Evolutionary conservation across 2,113 vertebrate species (phyloP).

Genomic region (Dendropsophus ebraccatus): DNA sequence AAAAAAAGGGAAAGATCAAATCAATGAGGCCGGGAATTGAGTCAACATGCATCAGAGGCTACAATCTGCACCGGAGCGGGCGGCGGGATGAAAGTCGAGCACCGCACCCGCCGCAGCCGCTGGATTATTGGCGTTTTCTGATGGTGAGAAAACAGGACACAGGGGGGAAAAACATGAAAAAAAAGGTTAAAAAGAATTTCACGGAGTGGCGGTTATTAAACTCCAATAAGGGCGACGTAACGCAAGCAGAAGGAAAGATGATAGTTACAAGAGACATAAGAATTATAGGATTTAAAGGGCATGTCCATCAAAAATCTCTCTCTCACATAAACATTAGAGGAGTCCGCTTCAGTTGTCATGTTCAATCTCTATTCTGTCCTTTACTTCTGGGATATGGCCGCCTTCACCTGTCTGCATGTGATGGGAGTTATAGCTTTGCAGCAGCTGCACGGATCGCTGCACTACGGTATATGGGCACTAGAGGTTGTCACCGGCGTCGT

Average conservation of each 20-base stretch:
- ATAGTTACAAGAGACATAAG: background rate
- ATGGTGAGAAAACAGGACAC: conserved; percentile 32
- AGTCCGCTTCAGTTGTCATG: no score
- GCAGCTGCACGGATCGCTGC: no score
- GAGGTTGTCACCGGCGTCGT: no score
- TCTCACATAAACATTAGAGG: no score
- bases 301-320: background rate
- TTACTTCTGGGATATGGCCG: no score
- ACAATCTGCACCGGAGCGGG: conserved; percentile 56
- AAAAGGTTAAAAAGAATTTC: background rate
- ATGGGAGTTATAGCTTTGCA: no score
- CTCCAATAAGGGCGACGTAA: background rate
- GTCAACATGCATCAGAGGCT: conserved; percentile 50
- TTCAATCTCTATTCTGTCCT: no score
- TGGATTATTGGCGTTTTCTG: conserved; percentile 37
- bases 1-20: conserved; percentile 54
- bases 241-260: no score
- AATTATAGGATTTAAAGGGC: background rate
- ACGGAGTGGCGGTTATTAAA: background rate
- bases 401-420: no score
- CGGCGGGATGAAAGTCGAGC: conserved; percentile 22
- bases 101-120: background rate
- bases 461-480: no score
- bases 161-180: background rate
- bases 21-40: conserved; percentile 54